Percentiles rank a stretch among this genome's conserved stretches.
Evolutionary conservation across 1,140 invertebrate genomes (phyloP).

Genomic region (Saccostrea cuccullata): DNA sequence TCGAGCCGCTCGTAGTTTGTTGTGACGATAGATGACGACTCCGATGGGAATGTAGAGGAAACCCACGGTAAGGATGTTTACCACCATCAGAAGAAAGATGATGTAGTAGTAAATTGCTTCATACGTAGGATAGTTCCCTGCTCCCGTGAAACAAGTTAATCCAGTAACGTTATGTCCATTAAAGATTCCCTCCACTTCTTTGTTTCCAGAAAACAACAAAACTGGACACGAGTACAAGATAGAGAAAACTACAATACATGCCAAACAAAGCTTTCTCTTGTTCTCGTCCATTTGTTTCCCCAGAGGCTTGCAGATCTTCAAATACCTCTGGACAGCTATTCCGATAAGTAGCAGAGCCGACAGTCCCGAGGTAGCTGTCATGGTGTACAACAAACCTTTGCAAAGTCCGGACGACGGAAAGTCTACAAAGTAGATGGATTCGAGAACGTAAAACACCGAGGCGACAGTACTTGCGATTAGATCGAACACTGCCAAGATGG

Average conservation of each 20-base stretch:
- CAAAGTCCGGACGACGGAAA: constrained; percentile 44
- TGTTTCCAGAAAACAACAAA: constrained; percentile 43
- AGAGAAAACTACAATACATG: not conserved
- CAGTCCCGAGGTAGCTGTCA: constrained; percentile 1
- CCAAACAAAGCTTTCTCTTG: constrained; percentile 16
- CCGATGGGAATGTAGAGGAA: constrained; percentile 29
- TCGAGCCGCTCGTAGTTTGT: not conserved
- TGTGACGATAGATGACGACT: constrained; percentile 15
- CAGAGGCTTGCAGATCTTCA: constrained; percentile 44
- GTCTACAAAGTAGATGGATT: constrained; percentile 39
- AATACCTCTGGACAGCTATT: constrained; percentile 44
- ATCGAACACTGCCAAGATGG: constrained; percentile 40
- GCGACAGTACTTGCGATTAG: constrained; percentile 26
- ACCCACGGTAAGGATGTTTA: not conserved
- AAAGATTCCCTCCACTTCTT: constrained; percentile 11
- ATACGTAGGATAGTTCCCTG: not conserved
- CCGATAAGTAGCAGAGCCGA: constrained; percentile 38
- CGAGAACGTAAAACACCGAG: constrained; percentile 34
- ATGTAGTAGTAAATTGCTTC: constrained; percentile 12
- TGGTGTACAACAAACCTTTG: constrained; percentile 35
- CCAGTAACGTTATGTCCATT: constrained; percentile 33
- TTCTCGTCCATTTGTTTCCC: constrained; percentile 34
- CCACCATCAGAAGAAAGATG: not conserved
- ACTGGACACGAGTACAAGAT: constrained; percentile 37
- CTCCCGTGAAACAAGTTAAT: constrained; percentile 16